Percentiles rank a stretch among this genome's conserved stretches.
Conservation (phyloP, 2,797 vertebrate species). For the Prionace glauca region DNA sequence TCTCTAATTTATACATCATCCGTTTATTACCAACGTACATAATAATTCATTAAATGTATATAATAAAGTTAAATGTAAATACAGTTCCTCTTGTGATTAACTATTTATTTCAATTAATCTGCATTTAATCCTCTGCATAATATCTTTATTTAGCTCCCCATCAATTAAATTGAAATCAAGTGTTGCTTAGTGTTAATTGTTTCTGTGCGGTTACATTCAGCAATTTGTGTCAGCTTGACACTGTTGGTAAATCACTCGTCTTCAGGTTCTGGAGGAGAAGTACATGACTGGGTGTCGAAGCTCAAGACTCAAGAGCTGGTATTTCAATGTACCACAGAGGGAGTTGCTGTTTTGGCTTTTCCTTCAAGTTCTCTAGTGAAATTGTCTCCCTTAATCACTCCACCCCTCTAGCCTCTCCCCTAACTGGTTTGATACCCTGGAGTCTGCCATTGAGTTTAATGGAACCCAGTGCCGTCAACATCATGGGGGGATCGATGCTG, state of each 20-base stretch:
- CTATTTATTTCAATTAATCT: conserved; percentile 14
- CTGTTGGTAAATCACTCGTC: neutral
- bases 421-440: too few species aligned
- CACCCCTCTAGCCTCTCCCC: neutral
- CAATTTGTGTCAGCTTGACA: neutral
- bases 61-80: neutral
- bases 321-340: neutral
- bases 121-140: neutral
- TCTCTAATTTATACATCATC: neutral
- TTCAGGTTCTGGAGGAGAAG: neutral
- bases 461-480: too few species aligned
- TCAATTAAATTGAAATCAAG: neutral
- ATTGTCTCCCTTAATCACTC: neutral
- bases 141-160: neutral
- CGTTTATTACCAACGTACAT: neutral
- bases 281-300: neutral
- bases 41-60: conserved; percentile 1
- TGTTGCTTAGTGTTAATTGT: neutral
- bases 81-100: neutral
- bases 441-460: too few species aligned
- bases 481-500: too few species aligned
- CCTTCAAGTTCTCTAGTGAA: neutral
- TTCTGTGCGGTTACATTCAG: neutral
- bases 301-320: neutral
- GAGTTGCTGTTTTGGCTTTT: neutral